phyloP scores from a whole-genome alignment of 2,797 vertebrate genomes.

The Allobates femoralis region DNA sequence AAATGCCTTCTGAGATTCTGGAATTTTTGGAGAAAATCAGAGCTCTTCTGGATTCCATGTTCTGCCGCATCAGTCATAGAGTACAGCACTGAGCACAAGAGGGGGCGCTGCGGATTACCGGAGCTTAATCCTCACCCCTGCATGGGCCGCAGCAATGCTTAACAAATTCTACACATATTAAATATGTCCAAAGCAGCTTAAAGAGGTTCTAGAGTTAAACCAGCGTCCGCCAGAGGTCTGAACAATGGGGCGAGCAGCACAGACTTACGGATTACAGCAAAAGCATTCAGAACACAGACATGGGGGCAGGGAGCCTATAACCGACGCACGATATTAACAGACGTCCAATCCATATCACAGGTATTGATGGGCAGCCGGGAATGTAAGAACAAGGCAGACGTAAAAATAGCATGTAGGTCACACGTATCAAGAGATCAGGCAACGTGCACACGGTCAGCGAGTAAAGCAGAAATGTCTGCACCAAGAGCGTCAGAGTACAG shows the following conservation, averaged over 20 bases:
- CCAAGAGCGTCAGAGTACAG: no score
- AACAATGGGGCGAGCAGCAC: conserved; percentile 21
- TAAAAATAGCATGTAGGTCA: neutral
- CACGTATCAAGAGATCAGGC: neutral
- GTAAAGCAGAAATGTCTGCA: no score
- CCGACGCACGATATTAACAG: neutral
- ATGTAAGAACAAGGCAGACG: neutral
- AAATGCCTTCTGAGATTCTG: neutral
- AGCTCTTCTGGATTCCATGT: neutral
- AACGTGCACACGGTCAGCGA: neutral
- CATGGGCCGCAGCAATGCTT: conserved; percentile 28
- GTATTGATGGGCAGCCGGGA: neutral
- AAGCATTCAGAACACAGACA: neutral
- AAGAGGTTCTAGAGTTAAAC: conserved; percentile 54
- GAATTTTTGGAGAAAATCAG: neutral
- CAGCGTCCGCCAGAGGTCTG: conserved; percentile 44
- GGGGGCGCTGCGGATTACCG: conserved; percentile 17
- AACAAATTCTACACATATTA: conserved; percentile 57
- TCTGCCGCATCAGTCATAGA: neutral
- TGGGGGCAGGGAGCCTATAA: conserved; percentile 11
- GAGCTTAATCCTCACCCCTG: conserved; percentile 45
- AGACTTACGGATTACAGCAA: conserved; percentile 31
- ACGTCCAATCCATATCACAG: no score
- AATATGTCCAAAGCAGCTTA: conserved; percentile 56
- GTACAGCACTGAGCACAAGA: conserved; percentile 1